A percentile compares a stretch with the other conserved stretches of the same genome.
phyloP scores from a whole-genome alignment of 1,140 invertebrate species.

The Drosophila oshimai region DNA sequence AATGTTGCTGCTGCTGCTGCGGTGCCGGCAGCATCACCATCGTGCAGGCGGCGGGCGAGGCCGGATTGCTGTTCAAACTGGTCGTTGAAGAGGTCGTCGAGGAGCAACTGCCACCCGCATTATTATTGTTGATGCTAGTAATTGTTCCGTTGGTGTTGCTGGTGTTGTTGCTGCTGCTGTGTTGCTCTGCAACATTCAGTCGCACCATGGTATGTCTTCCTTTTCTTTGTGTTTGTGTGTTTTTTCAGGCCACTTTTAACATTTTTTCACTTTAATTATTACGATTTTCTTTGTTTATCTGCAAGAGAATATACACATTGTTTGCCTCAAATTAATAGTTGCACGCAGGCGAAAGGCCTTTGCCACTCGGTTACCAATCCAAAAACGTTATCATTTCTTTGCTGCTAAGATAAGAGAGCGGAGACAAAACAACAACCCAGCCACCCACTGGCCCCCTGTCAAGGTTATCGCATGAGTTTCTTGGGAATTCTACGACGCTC shows the following conservation, averaged over 20 bases:
- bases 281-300: constrained; percentile 46
- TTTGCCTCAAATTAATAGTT: constrained; percentile 59
- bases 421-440: background rate
- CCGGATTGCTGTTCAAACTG: constrained; percentile 63
- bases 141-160: constrained; percentile 31
- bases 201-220: constrained; percentile 69
- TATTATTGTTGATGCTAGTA: constrained; percentile 50
- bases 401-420: constrained; percentile 36
- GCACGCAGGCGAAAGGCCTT: background rate
- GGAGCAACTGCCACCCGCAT: constrained; percentile 59
- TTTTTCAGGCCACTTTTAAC: constrained; percentile 29
- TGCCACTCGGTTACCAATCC: constrained; percentile 30
- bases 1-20: constrained; percentile 25
- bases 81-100: constrained; percentile 62
- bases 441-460: constrained; percentile 2
- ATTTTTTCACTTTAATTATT: constrained; percentile 27
- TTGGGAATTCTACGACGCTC: background rate
- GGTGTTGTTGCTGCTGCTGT: constrained; percentile 38
- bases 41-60: constrained; percentile 46
- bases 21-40: constrained; percentile 68
- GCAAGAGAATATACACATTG: constrained; percentile 43
- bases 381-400: constrained; percentile 49
- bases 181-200: constrained; percentile 72
- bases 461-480: constrained; percentile 24
- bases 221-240: constrained; percentile 6